These are phyloP conservation scores for Ibycter americanus DNA, from an alignment of 2,797 vertebrate species.

Conservation along the genomic window DNA sequence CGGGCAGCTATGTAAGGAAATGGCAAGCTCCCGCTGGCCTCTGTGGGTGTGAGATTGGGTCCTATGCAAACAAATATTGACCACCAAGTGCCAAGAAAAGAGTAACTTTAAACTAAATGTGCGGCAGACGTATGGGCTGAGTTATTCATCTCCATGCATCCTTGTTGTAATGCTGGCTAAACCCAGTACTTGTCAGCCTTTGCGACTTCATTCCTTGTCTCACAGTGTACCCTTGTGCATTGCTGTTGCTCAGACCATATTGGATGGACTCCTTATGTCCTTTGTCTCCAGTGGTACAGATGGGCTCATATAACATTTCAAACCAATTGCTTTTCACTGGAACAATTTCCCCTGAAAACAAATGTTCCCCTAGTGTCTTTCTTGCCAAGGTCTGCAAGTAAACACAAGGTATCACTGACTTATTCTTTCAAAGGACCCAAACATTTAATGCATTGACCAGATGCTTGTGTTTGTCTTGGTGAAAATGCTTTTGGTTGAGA, in stretches of 20 bases:
- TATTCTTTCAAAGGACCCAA: constrained; percentile 38
- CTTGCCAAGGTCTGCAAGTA: constrained; percentile 7
- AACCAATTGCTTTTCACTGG: not conserved
- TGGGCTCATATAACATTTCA: not conserved
- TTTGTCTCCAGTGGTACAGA: not conserved
- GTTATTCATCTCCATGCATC: not conserved
- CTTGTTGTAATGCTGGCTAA: not conserved
- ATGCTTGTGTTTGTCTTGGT: not conserved
- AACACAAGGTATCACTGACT: constrained; percentile 14
- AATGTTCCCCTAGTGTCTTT: constrained; percentile 13
- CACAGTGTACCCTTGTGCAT: not conserved
- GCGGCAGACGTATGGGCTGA: not conserved
- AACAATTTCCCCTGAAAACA: not conserved
- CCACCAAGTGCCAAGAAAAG: not conserved
- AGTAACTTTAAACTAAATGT: not conserved
- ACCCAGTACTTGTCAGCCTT: not conserved
- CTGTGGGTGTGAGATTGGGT: constrained; percentile 30
- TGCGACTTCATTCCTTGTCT: not conserved
- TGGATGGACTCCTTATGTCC: not conserved
- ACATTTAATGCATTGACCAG: constrained; percentile 17
- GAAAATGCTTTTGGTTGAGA: constrained; percentile 19
- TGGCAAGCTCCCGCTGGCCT: constrained; percentile 3
- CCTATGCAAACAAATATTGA: not conserved
- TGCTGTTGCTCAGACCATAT: not conserved
- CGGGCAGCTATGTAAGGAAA: constrained; percentile 19